A percentile compares a stretch with the other conserved stretches of the same genome.
phyloP scores from a whole-genome alignment of 2,113 vertebrate species.

The Perca schrenkii region DNA sequence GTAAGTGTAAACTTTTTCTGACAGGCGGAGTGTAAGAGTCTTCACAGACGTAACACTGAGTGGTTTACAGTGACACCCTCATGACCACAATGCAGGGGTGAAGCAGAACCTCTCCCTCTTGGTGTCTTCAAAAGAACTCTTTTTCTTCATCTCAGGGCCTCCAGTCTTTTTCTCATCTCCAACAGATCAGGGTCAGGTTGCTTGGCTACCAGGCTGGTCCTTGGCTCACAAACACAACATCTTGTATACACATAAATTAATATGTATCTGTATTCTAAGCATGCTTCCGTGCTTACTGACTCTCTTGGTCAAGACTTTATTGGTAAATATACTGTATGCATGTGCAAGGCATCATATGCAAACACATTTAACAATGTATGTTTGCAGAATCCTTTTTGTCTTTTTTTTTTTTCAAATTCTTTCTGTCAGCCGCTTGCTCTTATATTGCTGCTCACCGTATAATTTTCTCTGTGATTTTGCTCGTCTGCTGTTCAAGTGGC shows the following conservation, averaged over 20 bases:
- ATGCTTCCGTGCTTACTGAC: not conserved
- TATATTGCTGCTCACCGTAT: not conserved
- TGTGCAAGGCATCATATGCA: not conserved
- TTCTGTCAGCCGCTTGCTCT: not conserved
- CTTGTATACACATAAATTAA: not conserved
- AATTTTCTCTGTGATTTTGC: slow-evolving; percentile 33
- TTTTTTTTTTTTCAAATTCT: not conserved
- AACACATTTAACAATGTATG: not conserved
- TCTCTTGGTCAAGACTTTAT: not conserved
- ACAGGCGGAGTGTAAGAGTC: slow-evolving; percentile 8
- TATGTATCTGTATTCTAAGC: not conserved
- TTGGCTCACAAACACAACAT: not conserved
- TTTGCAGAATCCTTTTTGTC: not conserved
- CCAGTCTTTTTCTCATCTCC: not conserved
- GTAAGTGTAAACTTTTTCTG: slow-evolving; percentile 20
- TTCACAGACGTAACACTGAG: not conserved
- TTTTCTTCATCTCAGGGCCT: not conserved
- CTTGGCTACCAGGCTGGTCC: not conserved
- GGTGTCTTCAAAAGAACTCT: not conserved
- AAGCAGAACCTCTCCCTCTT: not conserved
- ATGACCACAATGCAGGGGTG: not conserved
- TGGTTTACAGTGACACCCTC: slow-evolving; percentile 30
- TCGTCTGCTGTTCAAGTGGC: slow-evolving; percentile 21
- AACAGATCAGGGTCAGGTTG: not conserved
- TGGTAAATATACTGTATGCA: not conserved